Evolutionary conservation across 2,797 vertebrate genomes (phyloP).

Genomic region (Muscicapa comitata): DNA sequence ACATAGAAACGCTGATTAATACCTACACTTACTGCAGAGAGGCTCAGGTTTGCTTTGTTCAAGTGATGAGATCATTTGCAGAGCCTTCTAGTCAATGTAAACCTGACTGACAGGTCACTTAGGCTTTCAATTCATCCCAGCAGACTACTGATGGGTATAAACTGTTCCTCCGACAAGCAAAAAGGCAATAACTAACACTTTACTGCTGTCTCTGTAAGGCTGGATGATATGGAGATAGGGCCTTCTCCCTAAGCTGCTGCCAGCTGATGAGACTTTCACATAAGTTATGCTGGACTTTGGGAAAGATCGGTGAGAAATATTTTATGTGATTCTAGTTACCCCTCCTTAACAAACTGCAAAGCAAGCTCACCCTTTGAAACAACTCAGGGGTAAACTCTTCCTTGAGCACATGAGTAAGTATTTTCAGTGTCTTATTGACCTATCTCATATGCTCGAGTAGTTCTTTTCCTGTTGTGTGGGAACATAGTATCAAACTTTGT

Average conservation of each 20-base stretch:
- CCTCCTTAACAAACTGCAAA: neutral
- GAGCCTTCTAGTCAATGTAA: slow-evolving; percentile 1
- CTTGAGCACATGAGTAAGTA: neutral
- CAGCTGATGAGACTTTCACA: neutral
- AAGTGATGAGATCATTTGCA: slow-evolving; percentile 9
- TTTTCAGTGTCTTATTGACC: neutral
- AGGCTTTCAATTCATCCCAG: slow-evolving; percentile 4
- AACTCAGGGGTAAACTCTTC: neutral
- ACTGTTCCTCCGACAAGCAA: neutral
- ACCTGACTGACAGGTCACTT: slow-evolving; percentile 40
- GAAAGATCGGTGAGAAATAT: neutral
- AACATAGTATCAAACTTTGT: neutral
- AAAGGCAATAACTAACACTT: neutral
- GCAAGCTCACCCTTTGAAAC: neutral
- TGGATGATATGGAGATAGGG: neutral
- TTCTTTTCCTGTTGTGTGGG: neutral
- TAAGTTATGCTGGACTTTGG: neutral
- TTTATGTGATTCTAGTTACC: neutral
- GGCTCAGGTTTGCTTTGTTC: neutral
- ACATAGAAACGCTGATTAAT: slow-evolving; percentile 13
- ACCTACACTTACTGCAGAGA: neutral
- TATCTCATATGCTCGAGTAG: neutral
- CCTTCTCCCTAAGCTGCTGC: neutral
- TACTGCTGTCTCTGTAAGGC: neutral
- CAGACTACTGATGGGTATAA: neutral